Evolutionary conservation across 1,140 invertebrate species (phyloP), one percentile per base, ranked within the genome.

Genomic region (Neuroterus valhalla): DNA sequence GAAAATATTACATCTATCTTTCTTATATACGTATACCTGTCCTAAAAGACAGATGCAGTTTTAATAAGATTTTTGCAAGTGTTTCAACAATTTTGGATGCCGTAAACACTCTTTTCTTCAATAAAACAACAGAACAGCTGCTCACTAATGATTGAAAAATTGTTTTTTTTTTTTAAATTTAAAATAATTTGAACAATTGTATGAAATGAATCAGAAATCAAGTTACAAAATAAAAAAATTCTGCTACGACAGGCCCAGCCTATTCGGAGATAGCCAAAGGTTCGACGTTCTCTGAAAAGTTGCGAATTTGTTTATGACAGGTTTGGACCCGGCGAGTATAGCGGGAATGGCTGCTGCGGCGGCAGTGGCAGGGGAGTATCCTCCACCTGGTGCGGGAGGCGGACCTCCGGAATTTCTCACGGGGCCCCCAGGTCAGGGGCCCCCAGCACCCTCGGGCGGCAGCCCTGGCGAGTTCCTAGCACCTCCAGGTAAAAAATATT

Each of bases 281-380:
- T 86, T 82, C 81, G 82, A 87, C 83, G 76, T 82, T 87, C 80
- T 82, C 82, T 88, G 83, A 89, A 82, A 70, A 87, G 87, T 89
- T 84, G 82, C 84, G 76, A 86, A 88, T 87, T 76, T 88, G 82
- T 88, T 89, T 84, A 92, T 93, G 81, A 93, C 93, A 85, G 93
- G 94, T 90, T 92, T 94, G 82, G 93, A 94, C 87, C 90, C 90
- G 50, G 91, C 92, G 69, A 93, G 92, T 74, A 92, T 93, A 82
- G 92, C 93, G 80, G 92, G 92, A 68, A 94, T 94, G 93, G 92
- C 75, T 89, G 92, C 86, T 89, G 94, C 83, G 91, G 93, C 89
- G 86, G 91, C 82, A 89, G 92, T 82, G 88, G 91, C 92, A 80
- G 92, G 92, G 77, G 93, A 94, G 79, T 93, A 93, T 81, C 92